A percentile compares a stretch with the other conserved stretches of the same genome.
phyloP scores from a whole-genome alignment of 2,113 vertebrate species.

The Syrrhaptes paradoxus region DNA sequence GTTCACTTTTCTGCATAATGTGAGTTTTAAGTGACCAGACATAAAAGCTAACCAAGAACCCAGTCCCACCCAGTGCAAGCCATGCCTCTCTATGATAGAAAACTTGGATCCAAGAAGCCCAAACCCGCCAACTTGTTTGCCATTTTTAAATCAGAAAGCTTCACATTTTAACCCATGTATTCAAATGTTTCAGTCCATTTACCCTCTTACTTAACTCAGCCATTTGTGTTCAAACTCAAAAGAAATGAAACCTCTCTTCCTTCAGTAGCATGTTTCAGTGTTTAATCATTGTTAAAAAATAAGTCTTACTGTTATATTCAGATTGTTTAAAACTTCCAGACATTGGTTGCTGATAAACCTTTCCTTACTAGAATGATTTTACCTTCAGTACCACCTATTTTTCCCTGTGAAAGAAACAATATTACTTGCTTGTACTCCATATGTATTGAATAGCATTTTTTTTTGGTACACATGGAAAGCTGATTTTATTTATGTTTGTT shows the following conservation, averaged over 20 bases:
- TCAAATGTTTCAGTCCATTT: not conserved
- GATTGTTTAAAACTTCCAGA: not conserved
- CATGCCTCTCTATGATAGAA: not conserved
- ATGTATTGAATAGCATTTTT: not conserved
- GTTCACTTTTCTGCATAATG: not conserved
- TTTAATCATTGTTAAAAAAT: not conserved
- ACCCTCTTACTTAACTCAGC: not conserved
- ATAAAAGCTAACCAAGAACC: not conserved
- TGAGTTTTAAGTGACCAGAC: fast-evolving
- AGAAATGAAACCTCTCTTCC: not conserved
- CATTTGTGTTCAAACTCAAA: not conserved
- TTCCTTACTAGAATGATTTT: not conserved
- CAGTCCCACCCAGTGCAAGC: not conserved
- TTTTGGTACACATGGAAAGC: not conserved
- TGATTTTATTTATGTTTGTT: not conserved
- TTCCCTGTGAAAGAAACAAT: not conserved
- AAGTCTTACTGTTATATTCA: not conserved
- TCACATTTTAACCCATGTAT: not conserved
- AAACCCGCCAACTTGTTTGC: not conserved
- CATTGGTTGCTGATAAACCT: not conserved
- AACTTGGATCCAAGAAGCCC: not conserved
- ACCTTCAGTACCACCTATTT: not conserved
- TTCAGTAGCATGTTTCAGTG: not conserved
- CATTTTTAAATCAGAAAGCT: not conserved
- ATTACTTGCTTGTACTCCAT: not conserved